These are phyloP conservation scores for Villa cingulata DNA, from an alignment of 2,888 invertebrate species.

Conservation along the genomic window DNA sequence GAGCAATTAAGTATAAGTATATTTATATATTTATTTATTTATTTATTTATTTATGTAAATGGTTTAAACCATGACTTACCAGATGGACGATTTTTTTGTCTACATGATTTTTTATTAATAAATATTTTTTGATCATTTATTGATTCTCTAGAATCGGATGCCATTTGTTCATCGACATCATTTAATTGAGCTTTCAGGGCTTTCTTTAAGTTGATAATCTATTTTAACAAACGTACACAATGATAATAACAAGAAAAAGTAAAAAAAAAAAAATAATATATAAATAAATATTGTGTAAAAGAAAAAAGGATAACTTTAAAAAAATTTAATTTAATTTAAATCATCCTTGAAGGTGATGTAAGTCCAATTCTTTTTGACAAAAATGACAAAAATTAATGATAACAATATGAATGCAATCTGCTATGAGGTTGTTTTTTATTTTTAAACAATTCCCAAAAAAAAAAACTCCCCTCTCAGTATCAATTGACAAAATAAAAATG, in stretches of 20 bases:
- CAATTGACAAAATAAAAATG: no score
- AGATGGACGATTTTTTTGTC: constrained; percentile 28
- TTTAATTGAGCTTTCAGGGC: constrained; percentile 66
- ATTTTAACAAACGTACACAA: constrained; percentile 14
- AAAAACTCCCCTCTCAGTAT: no score
- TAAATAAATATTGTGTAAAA: constrained; percentile 3
- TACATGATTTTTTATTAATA: constrained; percentile 31
- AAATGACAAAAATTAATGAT: no score
- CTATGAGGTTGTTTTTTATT: no score
- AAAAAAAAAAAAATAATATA: no score
- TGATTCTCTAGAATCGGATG: constrained; percentile 56
- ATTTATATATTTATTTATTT: no score
- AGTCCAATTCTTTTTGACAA: no score
- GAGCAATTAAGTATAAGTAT: no score
- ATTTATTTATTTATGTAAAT: constrained; percentile 15
- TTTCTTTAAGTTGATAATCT: constrained; percentile 81
- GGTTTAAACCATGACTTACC: constrained; percentile 20
- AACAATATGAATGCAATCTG: no score
- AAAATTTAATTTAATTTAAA: no score
- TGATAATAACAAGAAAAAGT: not conserved
- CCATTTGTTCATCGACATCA: constrained; percentile 76
- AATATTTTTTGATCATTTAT: constrained; percentile 24
- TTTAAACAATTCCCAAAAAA: no score
- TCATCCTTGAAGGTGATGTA: no score
- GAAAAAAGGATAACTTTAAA: constrained; percentile 2